Base-by-base conservation (phyloP, 2,113 vertebrate genomes). In the Cochlearius cochlearius region DNA sequence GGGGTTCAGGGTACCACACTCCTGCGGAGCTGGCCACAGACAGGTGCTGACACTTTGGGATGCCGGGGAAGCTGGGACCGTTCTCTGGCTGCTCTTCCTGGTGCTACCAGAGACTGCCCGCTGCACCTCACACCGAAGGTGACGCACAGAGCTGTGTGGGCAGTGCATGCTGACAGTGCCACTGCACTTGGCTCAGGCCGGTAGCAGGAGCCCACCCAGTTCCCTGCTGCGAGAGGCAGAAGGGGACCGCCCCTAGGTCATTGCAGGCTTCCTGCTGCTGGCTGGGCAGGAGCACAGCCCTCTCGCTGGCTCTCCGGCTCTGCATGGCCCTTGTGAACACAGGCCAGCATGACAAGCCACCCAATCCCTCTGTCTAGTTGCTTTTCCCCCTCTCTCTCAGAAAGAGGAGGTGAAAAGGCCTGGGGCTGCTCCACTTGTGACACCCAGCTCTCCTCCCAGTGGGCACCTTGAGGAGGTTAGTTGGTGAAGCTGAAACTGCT, bases 391-490 rank as follows among this genome's bases (percentile, higher is more conserved):
- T 55, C 21, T 41, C 12, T 55, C 49, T 76, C 17, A 74, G 32
- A 69, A 89, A 52, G 25, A 90, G 4, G 4, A 75, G 23, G 16
- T 1, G 3, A 43, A 87, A 90, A 60, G 12, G 16, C 27, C 39
- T 39, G 30, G 34, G 39, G 21, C 64, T 64, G 43, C 27, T 81
- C 15, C 38, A 9, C 23, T 43, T 53, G 49, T 0, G 3, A 53
- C 0, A 3, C 32, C 29, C 26, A 39, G 18, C 30, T 92, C 26
- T 59, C 59, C 36, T 86, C 36, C 43, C 0, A 0, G 15, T 64
- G 45, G 50, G 25, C 30, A 72, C 12, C 19, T 1, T 68, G 29
- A n/a, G 49, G 29, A 59, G 39, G 27, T 85, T 29, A 34, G 39
- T 5, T 82, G 81, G 9, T 60, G 49, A 72, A 90, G 62, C 58